A percentile compares a stretch with the other conserved stretches of the same genome.
phyloP scores from a whole-genome alignment of 2,797 vertebrate genomes.

The Sphenodon punctatus region DNA sequence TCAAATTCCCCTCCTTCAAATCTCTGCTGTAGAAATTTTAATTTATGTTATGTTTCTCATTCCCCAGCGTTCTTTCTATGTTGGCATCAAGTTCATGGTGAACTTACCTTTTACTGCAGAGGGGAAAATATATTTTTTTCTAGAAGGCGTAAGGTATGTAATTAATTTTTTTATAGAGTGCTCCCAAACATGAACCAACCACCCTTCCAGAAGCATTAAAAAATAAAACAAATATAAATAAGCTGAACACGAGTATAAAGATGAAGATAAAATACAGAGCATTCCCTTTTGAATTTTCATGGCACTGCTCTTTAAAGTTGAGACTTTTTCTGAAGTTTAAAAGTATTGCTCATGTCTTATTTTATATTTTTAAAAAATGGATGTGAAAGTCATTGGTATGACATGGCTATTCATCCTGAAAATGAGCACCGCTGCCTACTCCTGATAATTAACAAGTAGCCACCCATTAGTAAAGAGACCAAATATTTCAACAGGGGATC shows the following conservation, averaged over 20 bases:
- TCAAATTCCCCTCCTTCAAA: not conserved
- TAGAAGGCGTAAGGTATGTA: not conserved
- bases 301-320: not conserved
- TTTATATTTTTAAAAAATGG: slow-evolving; percentile 68
- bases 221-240: not conserved
- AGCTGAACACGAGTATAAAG: not conserved
- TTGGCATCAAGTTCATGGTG: not conserved
- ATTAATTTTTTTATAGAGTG: slow-evolving; percentile 8
- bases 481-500: slow-evolving; percentile 64
- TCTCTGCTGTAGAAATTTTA: not conserved
- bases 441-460: slow-evolving; percentile 77
- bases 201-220: not conserved
- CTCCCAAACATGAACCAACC: slow-evolving; percentile 23
- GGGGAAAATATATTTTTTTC: slow-evolving; percentile 10
- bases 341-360: slow-evolving; percentile 42
- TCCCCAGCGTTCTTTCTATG: not conserved
- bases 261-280: not conserved
- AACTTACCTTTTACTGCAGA: not conserved
- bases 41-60: not conserved
- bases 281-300: not conserved
- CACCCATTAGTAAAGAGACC: slow-evolving; percentile 70
- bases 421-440: slow-evolving; percentile 73
- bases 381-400: slow-evolving; percentile 79
- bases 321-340: slow-evolving; percentile 4
- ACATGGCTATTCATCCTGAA: slow-evolving; percentile 84